Evolutionary conservation across 2,113 vertebrate species (phyloP), one percentile per base, ranked within the genome.

Genomic region (Chelonoidis abingdonii): DNA sequence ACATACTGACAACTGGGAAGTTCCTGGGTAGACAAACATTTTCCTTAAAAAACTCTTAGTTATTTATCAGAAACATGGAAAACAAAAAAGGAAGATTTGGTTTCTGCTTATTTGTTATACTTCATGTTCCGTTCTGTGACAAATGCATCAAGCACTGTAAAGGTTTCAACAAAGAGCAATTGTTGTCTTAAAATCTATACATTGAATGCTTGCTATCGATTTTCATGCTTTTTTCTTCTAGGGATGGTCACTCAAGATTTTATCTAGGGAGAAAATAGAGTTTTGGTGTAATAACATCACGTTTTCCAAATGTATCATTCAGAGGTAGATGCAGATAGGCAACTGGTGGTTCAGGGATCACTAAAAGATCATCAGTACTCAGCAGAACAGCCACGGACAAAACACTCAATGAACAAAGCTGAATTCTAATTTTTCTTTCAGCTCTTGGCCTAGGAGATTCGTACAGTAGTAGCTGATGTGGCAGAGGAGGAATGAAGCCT

Each of bases 21-120:
- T 0, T 65, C 9, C 53, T 6, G 5, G 82, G 80, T 2, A 53
- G 25, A 44, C 29, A 38, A n/a, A 0, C 0, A 31, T 92, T 75
- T 78, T 94, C 41, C 12, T 65, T 90, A 38, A 92, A 88, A 13
- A 56, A 17, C 31, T 87, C 10, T 1, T 21, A 38, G 54, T 54
- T 76, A 14, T 41, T 92, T 62, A 85, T 89, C 69, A 81, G 0
- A 22, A 3, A 89, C n/a, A 80, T 0, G 1, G 69, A 83, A 72
- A 93, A 87, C 14, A 38, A 3, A 88, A 81, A 81, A 75, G 54
- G 90, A 47, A 56, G 12, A 82, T 35, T 90, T 90, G 7, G n/a
- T 72, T 72, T 72, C 65, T 38, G 35, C 9, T 44, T 78, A 25
- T 78, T 47, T 16, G 11, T 16, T 47, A 47, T 44, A 78, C 22